Base-by-base conservation (phyloP, 2,888 invertebrate genomes). In the Sminthurinus aureus region DNA sequence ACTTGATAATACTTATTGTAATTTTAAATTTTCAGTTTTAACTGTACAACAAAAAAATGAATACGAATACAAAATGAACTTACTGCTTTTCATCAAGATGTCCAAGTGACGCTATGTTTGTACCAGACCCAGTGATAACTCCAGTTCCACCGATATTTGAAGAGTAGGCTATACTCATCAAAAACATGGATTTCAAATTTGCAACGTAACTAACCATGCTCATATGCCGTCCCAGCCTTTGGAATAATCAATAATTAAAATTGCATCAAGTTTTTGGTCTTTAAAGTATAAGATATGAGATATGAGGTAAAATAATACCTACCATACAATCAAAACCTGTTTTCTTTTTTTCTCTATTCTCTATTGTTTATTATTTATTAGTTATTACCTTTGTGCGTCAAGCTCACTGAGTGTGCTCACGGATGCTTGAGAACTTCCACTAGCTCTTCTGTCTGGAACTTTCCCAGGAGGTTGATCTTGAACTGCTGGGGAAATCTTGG, bases 111-210 rank as follows among this genome's bases (percentile, higher is more conserved):
- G 38, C 79, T 18, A 75, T 6, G 26, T 81, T 81, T 3, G 81
- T 81, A 1, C 74, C 81, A 64, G 22, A 24, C 24, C 81, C 81
- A 8, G 58, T 75, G 4, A 81, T 12, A 9, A 81, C 12, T 15
- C 58, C 75, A 22, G 75, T 81, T 8, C 81, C 81, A 26, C 74
- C 81, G 11, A 81, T 51, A 51, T 75, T 81, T 1, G 81, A 11
- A 12, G 75, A 4, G 58, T 81, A 81, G 8, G 58, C 74, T 0
- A 20, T 64, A 3, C 20, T 26, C 9, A 81, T 24, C 1, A 81
- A 26, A 26, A 81, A 24, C 81, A 81, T 81, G 11, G 18, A 4
- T 64, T 75, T 74, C 8, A 58, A 8, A 20, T 77, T 58, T 77
- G 9, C 1, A 3, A 77, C 1, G 51, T 20, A 58, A 22, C n/a